phyloP scores from a whole-genome alignment of 2,113 vertebrate genomes.

The Carassius auratus region DNA sequence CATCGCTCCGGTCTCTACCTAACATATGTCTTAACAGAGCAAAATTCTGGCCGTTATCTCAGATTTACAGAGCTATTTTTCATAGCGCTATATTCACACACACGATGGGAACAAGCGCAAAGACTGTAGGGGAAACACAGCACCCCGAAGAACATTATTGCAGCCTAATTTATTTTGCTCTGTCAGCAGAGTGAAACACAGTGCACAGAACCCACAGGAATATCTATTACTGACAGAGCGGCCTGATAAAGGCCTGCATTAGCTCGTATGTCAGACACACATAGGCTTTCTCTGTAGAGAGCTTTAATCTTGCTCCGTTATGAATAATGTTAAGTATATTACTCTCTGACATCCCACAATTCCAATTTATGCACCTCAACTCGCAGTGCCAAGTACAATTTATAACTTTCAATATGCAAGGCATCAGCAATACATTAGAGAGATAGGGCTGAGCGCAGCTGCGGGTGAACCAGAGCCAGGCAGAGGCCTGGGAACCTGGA shows the following conservation, averaged over 20 bases:
- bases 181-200: conserved; percentile 70
- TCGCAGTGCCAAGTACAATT: conserved; percentile 72
- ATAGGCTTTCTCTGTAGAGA: conserved; percentile 63
- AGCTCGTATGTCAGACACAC: conserved; percentile 66
- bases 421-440: conserved; percentile 65
- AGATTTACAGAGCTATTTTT: conserved; percentile 51
- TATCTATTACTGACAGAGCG: conserved; percentile 73
- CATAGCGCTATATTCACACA: conserved; percentile 54
- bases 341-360: conserved; percentile 75
- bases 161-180: conserved; percentile 72
- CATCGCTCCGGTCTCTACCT: conserved; percentile 53
- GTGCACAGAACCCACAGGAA: conserved; percentile 61
- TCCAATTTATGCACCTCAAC: conserved; percentile 78
- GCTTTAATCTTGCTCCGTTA: conserved; percentile 73
- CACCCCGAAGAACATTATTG: conserved; percentile 59
- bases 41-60: conserved; percentile 53
- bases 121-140: conserved; percentile 35
- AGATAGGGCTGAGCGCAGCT: conserved; percentile 43
- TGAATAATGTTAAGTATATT: conserved; percentile 80
- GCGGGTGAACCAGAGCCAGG: not conserved
- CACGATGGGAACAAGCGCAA: conserved; percentile 10
- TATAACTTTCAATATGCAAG: conserved; percentile 77
- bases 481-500: not conserved
- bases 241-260: conserved; percentile 70
- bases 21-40: conserved; percentile 59